phyloP scores from a whole-genome alignment of 2,113 vertebrate species.

The Crocuta crocuta region DNA sequence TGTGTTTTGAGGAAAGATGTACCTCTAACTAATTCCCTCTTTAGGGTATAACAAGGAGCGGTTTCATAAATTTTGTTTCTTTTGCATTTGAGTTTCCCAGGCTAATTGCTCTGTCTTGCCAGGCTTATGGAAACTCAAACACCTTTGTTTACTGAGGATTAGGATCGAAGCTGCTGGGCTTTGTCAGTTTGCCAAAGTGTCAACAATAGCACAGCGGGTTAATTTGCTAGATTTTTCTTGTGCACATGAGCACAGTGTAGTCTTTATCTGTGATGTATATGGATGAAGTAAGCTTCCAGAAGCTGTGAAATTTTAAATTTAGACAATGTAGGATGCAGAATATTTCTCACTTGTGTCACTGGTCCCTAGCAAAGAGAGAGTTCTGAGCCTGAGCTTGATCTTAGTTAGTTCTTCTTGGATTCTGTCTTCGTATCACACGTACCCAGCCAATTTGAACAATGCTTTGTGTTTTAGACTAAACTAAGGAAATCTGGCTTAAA shows the following conservation, averaged over 20 bases:
- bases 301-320: slow-evolving; percentile 48
- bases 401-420: background rate
- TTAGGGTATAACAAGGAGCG: background rate
- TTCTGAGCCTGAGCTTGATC: background rate
- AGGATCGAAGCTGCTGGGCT: background rate
- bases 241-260: background rate
- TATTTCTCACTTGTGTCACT: slow-evolving; percentile 43
- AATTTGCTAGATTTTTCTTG: slow-evolving; percentile 35
- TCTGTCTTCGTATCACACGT: background rate
- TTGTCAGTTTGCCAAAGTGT: slow-evolving; percentile 37
- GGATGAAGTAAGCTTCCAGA: slow-evolving; percentile 23
- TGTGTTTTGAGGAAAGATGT: background rate
- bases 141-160: slow-evolving; percentile 35
- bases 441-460: background rate
- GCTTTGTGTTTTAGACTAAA: slow-evolving; percentile 5
- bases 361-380: background rate
- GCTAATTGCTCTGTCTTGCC: slow-evolving; percentile 26
- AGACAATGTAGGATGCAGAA: slow-evolving; percentile 35
- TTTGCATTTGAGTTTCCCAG: slow-evolving; percentile 9
- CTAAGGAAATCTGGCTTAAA: background rate
- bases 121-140: background rate
- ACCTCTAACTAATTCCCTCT: background rate
- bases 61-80: slow-evolving; percentile 22
- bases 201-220: background rate
- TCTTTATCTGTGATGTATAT: background rate